These are phyloP conservation scores for Papilio helenus DNA, from an alignment of 1,140 invertebrate species.

Conservation along the genomic window DNA sequence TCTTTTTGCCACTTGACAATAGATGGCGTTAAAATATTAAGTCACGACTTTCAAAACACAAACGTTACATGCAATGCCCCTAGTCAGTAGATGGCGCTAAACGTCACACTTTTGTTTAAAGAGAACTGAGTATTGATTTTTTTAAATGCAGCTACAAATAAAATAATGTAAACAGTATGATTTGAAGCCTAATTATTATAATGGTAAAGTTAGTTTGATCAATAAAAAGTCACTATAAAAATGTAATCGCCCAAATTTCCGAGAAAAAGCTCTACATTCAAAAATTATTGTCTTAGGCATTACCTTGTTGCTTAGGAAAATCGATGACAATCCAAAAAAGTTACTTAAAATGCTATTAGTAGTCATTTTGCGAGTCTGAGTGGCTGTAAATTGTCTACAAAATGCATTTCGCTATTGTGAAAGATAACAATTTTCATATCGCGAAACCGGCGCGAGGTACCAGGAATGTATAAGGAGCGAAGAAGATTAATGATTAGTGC, in stretches of 20 bases:
- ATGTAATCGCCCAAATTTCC: too few relatives aligned
- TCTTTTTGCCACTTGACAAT: conserved; percentile 38
- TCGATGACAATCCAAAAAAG: background rate
- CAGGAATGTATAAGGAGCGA: conserved; percentile 76
- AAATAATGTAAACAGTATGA: too few relatives aligned
- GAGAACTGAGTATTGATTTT: background rate
- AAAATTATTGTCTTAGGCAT: too few relatives aligned
- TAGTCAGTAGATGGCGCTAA: conserved; percentile 51
- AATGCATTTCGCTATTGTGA: conserved; percentile 41
- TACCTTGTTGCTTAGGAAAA: too few relatives aligned
- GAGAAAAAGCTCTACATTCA: too few relatives aligned
- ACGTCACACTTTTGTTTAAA: background rate
- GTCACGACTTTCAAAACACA: background rate
- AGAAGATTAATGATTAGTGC: conserved; percentile 76
- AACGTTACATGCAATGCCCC: conserved; percentile 39
- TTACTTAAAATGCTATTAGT: background rate
- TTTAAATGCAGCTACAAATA: background rate
- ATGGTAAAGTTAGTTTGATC: too few relatives aligned
- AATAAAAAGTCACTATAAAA: too few relatives aligned
- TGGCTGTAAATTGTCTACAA: background rate
- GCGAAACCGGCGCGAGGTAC: conserved; percentile 56
- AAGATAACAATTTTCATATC: conserved; percentile 61
- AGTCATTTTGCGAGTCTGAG: background rate
- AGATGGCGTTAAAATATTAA: conserved; percentile 44
- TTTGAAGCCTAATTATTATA: too few relatives aligned